Percentiles rank a stretch among this genome's conserved stretches.
phyloP scores from a whole-genome alignment of 2,113 vertebrate genomes.

The Ivindomyrus marchei region DNA sequence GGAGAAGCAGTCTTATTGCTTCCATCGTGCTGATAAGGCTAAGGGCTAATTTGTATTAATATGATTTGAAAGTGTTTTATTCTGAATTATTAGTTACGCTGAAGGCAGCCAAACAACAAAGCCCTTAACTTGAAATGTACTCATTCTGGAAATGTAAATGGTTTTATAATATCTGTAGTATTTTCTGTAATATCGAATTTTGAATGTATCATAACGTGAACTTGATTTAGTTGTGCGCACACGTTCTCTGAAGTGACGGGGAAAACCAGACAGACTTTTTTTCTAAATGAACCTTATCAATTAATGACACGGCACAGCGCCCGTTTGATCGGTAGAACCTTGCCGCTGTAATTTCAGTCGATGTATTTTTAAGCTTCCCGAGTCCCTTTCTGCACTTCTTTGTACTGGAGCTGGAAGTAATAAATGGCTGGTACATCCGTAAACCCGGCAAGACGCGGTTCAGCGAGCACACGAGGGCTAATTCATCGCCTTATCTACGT shows the following conservation, averaged over 20 bases:
- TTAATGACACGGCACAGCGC: background rate
- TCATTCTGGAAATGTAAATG: background rate
- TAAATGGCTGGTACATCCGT: background rate
- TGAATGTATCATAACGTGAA: background rate
- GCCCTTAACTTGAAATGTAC: background rate
- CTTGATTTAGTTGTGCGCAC: background rate
- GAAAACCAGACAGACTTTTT: background rate
- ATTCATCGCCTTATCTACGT: background rate
- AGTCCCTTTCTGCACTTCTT: background rate
- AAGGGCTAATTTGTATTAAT: constrained; percentile 8
- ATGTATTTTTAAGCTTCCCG: background rate
- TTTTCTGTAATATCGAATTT: background rate
- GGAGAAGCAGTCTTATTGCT: background rate
- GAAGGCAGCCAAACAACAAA: background rate
- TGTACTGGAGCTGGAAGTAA: background rate
- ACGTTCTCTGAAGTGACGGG: background rate
- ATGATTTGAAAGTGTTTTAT: background rate
- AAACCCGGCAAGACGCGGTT: background rate
- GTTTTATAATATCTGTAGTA: background rate
- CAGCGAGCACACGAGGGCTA: background rate
- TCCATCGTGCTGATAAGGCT: background rate
- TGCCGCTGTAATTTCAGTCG: background rate
- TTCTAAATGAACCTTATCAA: background rate
- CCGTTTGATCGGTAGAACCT: background rate
- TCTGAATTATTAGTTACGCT: background rate